Evolutionary conservation across 2,888 invertebrate species (phyloP), one percentile per base, ranked within the genome.

Genomic region (Perdita meconis): DNA sequence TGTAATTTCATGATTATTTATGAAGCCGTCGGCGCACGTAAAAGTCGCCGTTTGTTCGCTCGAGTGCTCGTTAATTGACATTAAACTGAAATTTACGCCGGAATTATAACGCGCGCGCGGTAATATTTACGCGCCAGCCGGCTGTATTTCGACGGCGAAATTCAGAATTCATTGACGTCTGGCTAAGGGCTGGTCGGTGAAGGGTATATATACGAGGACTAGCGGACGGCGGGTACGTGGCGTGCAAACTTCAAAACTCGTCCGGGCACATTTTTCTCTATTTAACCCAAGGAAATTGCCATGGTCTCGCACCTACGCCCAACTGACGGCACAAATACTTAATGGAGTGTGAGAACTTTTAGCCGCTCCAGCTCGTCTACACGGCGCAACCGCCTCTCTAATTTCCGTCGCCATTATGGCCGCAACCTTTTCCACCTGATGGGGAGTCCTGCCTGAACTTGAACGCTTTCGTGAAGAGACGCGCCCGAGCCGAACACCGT

Each of bases 261-360:
- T 36, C 6, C 13, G 56, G 42, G 63, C 44, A 53, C 64, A 68
- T 78, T 72, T 72, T 78, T 78, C 72, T 50, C 60, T 36, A 55
- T 69, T 78, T 78, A 68, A 60, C 57, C 65, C 24, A 36, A 34
- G 66, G 38, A 68, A 68, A 78, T 78, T 72, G 57, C 61, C 72
- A 22, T 50, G 22, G 67, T 51, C 66, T 51, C 67, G 36, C 30
- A 34, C 30, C 76, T 19, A 64, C 50, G 76, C 65, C 61, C 51
- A 60, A 55, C 30, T 56, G 63, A 55, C 61, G 70, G 40, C 66
- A 66, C 66, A 78, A 70, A 78, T 67, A 78, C 70, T 77, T 78
- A 78, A 78, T 59, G 77, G 70, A 53, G 61, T 57, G 77, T 70
- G 70, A 66, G 70, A 70, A 77, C 63, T 70, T 76, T 82, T 66